Base-by-base conservation (phyloP, 2,888 invertebrate genomes). In the Lasius platythorax region DNA sequence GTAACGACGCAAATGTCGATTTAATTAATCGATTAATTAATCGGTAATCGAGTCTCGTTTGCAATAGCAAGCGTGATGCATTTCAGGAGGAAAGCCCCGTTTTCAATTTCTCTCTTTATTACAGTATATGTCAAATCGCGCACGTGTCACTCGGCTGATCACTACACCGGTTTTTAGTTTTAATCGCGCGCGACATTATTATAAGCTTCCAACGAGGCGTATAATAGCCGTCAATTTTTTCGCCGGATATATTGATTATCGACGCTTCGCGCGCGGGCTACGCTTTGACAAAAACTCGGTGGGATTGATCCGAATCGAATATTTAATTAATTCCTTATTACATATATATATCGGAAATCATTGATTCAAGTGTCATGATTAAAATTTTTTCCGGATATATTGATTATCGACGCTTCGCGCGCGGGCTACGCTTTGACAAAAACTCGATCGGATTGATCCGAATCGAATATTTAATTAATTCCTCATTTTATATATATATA, bases 1-100 rank as follows among this genome's bases (percentile, higher is more conserved):
- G 12, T 37, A 50, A 50, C 37, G 28, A 11, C 12, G 46, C 61
- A 73, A 81, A 81, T 46, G 72, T 46, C 11, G 23, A 8, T 46
- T 81, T 63, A 73, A 81, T 81, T 73, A 73, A 68, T 8, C 73
- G 37, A 15, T 23, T 46, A 61, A 73, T 37, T n/a, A n/a, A 37
- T 11, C 8, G 53, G n/a, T 53, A 43, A 56, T n/a, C 33, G 33
- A 70, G n/a, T 18, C 23, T 46, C 23, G 15, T 9, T 72, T 28
- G n/a, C 53, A 53, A 53, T 53, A 72, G 23, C 12, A n/a, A 72
- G 8, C 15, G 43, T 6, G 18, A 11, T 12, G 67, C 28, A 40
- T 72, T 63, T 63, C 68, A 28, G 9, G 61, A 72, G 12, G n/a
- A n/a, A 15, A 61, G 0, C 1, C 11, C 23, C 23, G 23, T 23